A percentile compares a stretch with the other conserved stretches of the same genome.
Conservation (phyloP, 2,888 invertebrate genomes). For the Tiliacea citrago region DNA sequence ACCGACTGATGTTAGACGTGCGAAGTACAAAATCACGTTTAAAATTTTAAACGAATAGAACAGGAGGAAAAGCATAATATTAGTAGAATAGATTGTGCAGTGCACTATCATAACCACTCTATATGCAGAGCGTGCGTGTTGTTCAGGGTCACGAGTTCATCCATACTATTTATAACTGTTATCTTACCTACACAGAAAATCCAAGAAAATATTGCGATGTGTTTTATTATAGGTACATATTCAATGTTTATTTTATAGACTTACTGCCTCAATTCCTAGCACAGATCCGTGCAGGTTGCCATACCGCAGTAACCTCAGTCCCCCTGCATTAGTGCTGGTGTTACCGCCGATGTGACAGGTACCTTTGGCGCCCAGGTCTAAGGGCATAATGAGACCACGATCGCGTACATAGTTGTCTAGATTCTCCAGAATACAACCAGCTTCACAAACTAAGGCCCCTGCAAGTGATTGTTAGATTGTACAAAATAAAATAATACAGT, state of each 20-base stretch:
- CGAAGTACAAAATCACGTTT: neutral
- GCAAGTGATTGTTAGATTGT: constrained; percentile 29
- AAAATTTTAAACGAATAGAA: neutral
- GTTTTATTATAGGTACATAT: neutral
- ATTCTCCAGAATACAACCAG: constrained; percentile 98
- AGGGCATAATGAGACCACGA: constrained; percentile 96
- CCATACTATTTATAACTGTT: constrained; percentile 3
- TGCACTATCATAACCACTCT: neutral
- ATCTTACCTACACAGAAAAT: neutral
- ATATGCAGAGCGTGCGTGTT: neutral
- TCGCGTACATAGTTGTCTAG: constrained; percentile 94
- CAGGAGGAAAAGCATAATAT: constrained; percentile 2
- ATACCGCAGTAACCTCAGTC: constrained; percentile 97
- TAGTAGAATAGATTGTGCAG: neutral
- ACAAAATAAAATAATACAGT: constrained; percentile 4
- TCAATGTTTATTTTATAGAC: constrained; percentile 65
- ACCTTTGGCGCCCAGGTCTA: constrained; percentile 99
- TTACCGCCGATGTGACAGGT: constrained; percentile 99
- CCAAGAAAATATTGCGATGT: neutral
- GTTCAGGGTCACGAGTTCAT: constrained; percentile 6
- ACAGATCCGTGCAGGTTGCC: constrained; percentile 98
- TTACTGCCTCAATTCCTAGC: constrained; percentile 97
- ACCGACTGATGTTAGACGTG: neutral
- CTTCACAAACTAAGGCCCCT: constrained; percentile 96
- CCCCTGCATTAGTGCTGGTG: constrained; percentile 99